Evolutionary conservation across 2,888 invertebrate genomes (phyloP), one percentile per base, ranked within the genome.

Genomic region (Meteorus cinctellus): DNA sequence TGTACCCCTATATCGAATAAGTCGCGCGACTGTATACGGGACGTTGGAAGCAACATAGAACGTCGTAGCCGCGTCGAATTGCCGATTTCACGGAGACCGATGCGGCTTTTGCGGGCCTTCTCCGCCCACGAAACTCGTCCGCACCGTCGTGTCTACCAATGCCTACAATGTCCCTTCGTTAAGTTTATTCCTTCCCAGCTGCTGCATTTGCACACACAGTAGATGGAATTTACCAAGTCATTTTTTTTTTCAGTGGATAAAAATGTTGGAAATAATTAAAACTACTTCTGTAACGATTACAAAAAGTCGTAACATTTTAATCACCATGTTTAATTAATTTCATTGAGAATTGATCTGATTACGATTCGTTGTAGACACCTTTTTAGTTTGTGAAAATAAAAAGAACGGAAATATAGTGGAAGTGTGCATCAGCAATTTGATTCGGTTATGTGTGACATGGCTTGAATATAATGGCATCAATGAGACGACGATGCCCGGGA

Each of bases 41-140:
- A 60, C 62, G 48, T 48, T 72, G 27, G 60, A 45, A 72, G 31
- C 79, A 41, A 79, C 83, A 86, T 87, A 85, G 86, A 88, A 85
- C 84, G 78, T 85, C 85, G 84, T 87, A 84, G 83, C 84, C 86
- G 87, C 84, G 82, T 83, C 89, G 88, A 89, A 89, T 89, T 84
- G 83, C 79, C 86, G 86, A 89, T 89, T 89, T 89, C 88, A 89
- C 88, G 88, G 85, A 80, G 86, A 86, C 86, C 87, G 88, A 88
- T 86, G 87, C 86, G 88, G 87, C 89, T 87, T 89, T 89, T 87
- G 88, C 88, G 82, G 84, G 80, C 80, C 80, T 86, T 84, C 88
- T 86, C 88, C 89, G 88, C 89, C 89, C 88, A 89, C 88, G 85
- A 87, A 80, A 81, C 82, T 79, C 78, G 79, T 77, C 81, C 79